Base-by-base conservation (phyloP, 2,888 invertebrate species). In the Polylopha cassiicola region DNA sequence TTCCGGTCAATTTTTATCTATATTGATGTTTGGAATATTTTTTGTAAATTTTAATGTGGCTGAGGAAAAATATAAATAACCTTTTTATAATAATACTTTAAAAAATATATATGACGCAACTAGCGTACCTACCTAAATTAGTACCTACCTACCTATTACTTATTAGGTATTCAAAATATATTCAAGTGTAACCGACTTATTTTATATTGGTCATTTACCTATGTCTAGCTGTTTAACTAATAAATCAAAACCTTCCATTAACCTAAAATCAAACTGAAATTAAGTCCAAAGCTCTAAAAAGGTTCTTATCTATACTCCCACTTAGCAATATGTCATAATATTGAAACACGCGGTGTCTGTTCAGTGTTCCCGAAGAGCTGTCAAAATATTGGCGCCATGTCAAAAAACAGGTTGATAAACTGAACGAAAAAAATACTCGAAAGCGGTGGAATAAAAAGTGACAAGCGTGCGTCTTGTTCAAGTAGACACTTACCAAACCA, bases 271-370 rank as follows among this genome's bases (percentile, higher is more conserved):
- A 36, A 15, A 31, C 30, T 41, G 51, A 48, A 48, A 53, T 52
- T 53, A 51, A 53, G 48, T 46, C 53, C 61, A 55, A 53, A 54
- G 48, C 53, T 44, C 51, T 53, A 60, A 67, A 66, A 64, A 63
- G 63, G 55, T 55, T 55, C 61, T 74, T 79, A 78, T 76, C 78
- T 70, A 44, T 51, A 62, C 62, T 56, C 60, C 71, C 77, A 75
- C 77, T 78, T 77, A 76, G 64, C 64, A 53, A 61, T 68, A 71
- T 76, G 78, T 78, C 76, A 70, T 65, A 73, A 73, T 68, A 71
- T 68, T 65, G 57, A 61, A 63, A 61, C 65, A 44, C 48, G 48
- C 48, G 34, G 55, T 31, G 62, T 65, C 75, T 76, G 78, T 62
- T 69, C 62, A 65, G 56, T 68, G 69, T 77, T 65, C 51, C 58